Base-by-base conservation (phyloP, 1,140 invertebrate species). In the Holcopasites calliopsidis region DNA sequence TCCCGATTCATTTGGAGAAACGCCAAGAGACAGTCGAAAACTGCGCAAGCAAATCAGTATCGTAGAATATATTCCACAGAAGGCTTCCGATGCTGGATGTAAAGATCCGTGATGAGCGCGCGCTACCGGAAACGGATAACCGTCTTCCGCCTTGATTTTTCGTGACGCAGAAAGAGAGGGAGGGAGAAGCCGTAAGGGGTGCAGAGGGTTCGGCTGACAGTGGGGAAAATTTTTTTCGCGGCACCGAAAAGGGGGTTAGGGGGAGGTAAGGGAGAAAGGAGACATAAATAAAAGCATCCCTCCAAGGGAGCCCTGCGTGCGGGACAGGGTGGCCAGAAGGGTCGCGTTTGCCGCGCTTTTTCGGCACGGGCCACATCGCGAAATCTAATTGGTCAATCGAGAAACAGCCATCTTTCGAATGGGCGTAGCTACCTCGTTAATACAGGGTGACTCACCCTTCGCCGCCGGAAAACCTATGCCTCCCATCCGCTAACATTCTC, bases 401-500 rank as follows among this genome's bases (percentile, higher is more conserved):
- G 40, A 60, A 79, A 86, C 87, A 86, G 89, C 89, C 89, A 91
- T 91, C 87, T 91, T 90, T 85, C 76, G 55, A 75, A 87, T 88
- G 89, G 89, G 89, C 89, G 88, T 90, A 86, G 81, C 88, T 64
- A 75, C n/a, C 74, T 82, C 82, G 83, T 90, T 90, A 87, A 88
- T 83, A 72, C 83, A 83, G 90, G 88, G 90, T 91, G 88, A 91
- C 76, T 90, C 89, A 91, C 90, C 89, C 88, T 70, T 84, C 71
- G 75, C 82, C 77, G 71, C 83, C 79, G 80, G 86, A 89, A 89
- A 84, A 82, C 83, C 83, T 77, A 76, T 78, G 70, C 80, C 79
- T 77, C 73, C 82, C 78, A 76, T 72, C 73, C 80, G 73, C 61
- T 62, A 72, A 62, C 58, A 64, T 73, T 62, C 76, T 78, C 80